Evolutionary conservation across 2,797 vertebrate species (phyloP), one percentile per base, ranked within the genome.

Genomic region (Xiphophorus birchmanni): DNA sequence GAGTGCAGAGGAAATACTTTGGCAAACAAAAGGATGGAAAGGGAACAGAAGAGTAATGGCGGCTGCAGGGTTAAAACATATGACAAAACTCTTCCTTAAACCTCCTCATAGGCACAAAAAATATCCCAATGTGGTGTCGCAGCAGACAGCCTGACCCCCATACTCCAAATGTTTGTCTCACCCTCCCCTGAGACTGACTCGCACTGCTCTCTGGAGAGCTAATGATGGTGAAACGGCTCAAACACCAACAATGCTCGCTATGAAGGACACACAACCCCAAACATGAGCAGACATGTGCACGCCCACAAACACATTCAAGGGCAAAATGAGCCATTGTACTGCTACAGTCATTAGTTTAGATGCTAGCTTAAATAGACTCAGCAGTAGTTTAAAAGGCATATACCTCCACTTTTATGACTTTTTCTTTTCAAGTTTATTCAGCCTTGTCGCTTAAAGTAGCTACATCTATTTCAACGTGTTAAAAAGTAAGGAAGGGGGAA

Each of bases 361-460:
- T 83, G 73, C 84, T 80, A 76, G 85, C 78, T 82, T 85, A 79
- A 48, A 78, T 5, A 29, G 77, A 82, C 52, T 74, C 69, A 79
- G 80, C 79, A 90, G 88, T 89, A 82, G 78, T 56, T 84, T 90
- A 84, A 84, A 89, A 71, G 35, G 18, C 40, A n/a, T 45, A 71
- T 17, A 15, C 7, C 10, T 23, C 26, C 12, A 45, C 67, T 69
- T 65, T 69, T 42, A 23, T 4, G 10, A 65, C 60, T 37, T 69
- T 40, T 42, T 8, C 35, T 69, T 69, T 69, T 69, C 65, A 69
- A 26, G 9, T 42, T 3, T 69, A 40, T 69, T 69, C 21, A 23
- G 18, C 21, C 65, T 40, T 42, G 65, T 11, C 6, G 5, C 15
- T 35, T 23, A 40, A 23, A 67, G 37, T 9, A 11, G 63, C 21